Percentiles rank a stretch among this genome's conserved stretches.
Conservation (phyloP, 2,797 vertebrate species). For the Molossus alvarezi region DNA sequence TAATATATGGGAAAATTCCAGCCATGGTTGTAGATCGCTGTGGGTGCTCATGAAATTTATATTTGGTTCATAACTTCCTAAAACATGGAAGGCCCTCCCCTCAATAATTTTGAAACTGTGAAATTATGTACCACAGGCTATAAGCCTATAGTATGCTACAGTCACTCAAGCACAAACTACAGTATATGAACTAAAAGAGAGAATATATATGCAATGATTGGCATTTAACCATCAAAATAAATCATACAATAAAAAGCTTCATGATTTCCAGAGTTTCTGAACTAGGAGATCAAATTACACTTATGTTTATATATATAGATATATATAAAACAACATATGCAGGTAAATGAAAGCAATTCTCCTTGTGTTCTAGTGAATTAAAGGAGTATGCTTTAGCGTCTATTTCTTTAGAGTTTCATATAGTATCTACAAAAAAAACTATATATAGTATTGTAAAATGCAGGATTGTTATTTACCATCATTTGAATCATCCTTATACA, state of each 20-base stretch:
- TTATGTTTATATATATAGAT: slow-evolving; percentile 77
- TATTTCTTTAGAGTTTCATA: slow-evolving; percentile 86
- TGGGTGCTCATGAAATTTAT: slow-evolving; percentile 95
- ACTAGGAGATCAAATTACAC: slow-evolving; percentile 87
- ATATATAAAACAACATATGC: slow-evolving; percentile 65
- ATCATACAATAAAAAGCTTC: slow-evolving; percentile 85
- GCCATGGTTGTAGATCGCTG: slow-evolving; percentile 99
- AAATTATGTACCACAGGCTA: slow-evolving; percentile 93
- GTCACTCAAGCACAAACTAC: slow-evolving; percentile 85
- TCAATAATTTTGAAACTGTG: slow-evolving; percentile 92
- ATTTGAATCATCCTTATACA: slow-evolving; percentile 93
- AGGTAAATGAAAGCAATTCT: slow-evolving; percentile 84
- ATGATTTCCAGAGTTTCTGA: slow-evolving; percentile 80
- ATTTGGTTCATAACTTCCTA: slow-evolving; percentile 44
- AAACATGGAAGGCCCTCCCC: slow-evolving; percentile 87
- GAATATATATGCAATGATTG: slow-evolving; percentile 80
- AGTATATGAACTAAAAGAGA: slow-evolving; percentile 86
- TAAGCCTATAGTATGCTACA: slow-evolving; percentile 83
- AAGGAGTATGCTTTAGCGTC: slow-evolving; percentile 84
- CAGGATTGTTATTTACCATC: slow-evolving; percentile 88
- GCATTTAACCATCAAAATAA: slow-evolving; percentile 85
- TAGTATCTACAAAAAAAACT: slow-evolving; percentile 82
- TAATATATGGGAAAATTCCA: slow-evolving; percentile 99
- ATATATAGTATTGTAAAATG: slow-evolving; percentile 84
- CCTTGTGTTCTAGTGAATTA: slow-evolving; percentile 80